A percentile compares a stretch with the other conserved stretches of the same genome.
Conservation (phyloP, 2,113 vertebrate species). For the Himantopus leucocephalus region DNA sequence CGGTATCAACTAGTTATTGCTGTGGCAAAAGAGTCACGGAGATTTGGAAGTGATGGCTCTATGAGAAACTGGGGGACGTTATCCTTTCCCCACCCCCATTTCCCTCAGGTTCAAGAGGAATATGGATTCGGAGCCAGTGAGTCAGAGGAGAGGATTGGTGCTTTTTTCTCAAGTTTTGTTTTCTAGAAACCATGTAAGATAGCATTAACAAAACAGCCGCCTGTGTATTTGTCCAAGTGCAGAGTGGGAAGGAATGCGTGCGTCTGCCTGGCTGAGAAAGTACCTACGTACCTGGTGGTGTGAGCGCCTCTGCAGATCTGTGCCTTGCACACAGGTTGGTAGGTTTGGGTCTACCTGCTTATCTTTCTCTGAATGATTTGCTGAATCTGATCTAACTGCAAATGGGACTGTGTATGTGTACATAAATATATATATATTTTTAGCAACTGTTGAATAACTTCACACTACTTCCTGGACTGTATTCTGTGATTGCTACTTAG, state of each 20-base stretch:
- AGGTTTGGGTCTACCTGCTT: neutral
- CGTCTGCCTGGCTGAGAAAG: neutral
- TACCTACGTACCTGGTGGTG: neutral
- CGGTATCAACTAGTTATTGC: neutral
- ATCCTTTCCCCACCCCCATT: neutral
- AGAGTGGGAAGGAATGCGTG: neutral
- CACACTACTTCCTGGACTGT: slow-evolving; percentile 52
- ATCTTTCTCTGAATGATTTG: neutral
- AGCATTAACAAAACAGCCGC: slow-evolving; percentile 43
- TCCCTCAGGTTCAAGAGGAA: neutral
- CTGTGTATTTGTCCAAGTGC: neutral
- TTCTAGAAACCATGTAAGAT: neutral
- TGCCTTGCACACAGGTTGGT: neutral
- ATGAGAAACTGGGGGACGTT: neutral
- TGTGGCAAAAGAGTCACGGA: neutral
- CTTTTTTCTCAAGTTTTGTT: neutral
- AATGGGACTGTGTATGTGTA: neutral
- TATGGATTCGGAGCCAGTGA: neutral
- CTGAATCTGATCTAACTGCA: neutral
- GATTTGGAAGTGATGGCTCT: neutral
- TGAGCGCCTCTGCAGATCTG: neutral
- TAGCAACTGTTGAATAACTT: slow-evolving; percentile 14
- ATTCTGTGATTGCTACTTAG: neutral
- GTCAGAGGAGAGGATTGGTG: slow-evolving; percentile 8
- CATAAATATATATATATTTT: neutral